Evolutionary conservation across 2,888 invertebrate genomes (phyloP).

Genomic region (Sabellastarte sp.): DNA sequence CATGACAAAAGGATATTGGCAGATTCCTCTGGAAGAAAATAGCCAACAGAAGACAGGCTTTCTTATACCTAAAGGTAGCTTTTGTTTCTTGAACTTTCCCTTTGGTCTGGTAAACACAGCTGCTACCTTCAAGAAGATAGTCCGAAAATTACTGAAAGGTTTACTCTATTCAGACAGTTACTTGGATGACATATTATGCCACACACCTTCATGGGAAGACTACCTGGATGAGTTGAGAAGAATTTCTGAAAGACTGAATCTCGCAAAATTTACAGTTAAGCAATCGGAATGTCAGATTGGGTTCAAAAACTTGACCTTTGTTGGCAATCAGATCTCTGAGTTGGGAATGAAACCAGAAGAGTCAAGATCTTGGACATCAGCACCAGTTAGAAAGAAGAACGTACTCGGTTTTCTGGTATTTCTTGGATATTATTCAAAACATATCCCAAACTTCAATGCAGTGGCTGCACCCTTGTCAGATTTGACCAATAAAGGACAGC

Average conservation of each 20-base stretch:
- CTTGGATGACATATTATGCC: background rate
- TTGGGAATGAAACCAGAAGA: too few species aligned
- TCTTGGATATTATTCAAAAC: background rate
- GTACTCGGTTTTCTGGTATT: background rate
- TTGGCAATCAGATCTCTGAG: too few species aligned
- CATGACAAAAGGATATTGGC: slow-evolving; percentile 3
- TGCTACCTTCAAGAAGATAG: background rate
- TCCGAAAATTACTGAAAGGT: background rate
- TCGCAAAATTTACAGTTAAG: too few species aligned
- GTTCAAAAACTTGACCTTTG: too few species aligned
- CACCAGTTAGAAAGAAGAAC: background rate
- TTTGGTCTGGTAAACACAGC: background rate
- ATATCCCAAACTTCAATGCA: background rate
- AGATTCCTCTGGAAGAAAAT: background rate
- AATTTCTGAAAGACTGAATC: too few species aligned
- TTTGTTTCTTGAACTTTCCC: background rate
- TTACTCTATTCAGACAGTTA: background rate
- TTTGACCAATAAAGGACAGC: background rate
- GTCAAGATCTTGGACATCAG: too few species aligned
- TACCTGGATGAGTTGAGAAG: background rate
- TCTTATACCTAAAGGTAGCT: background rate
- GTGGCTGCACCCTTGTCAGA: slow-evolving; percentile 2
- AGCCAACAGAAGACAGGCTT: background rate
- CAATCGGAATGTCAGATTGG: background rate
- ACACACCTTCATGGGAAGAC: background rate